Evolutionary conservation across 92 coral and sea anemone genomes (phyloP).

Genomic region (Porites lobata): DNA sequence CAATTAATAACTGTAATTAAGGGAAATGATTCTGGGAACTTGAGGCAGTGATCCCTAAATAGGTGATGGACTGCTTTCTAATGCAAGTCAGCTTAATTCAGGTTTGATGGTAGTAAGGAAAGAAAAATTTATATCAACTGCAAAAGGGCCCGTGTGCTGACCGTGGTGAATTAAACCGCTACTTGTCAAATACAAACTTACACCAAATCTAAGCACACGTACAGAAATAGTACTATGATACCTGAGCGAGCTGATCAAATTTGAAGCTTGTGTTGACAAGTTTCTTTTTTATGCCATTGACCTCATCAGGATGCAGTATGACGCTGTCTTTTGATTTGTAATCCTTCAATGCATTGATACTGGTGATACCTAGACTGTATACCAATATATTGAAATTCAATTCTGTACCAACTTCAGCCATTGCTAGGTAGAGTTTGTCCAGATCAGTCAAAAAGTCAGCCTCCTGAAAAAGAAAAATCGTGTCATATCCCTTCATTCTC

Average conservation of each 20-base stretch:
- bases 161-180: too few relatives aligned
- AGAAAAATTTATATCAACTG: too few relatives aligned
- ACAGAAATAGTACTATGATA: background rate
- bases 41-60: too few relatives aligned
- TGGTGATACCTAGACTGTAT: slow-evolving; percentile 17
- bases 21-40: too few relatives aligned
- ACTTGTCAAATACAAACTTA: too few relatives aligned
- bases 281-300: background rate
- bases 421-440: slow-evolving; percentile 20
- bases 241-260: slow-evolving; percentile 6
- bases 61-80: too few relatives aligned
- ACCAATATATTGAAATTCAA: background rate
- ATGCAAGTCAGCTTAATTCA: too few relatives aligned
- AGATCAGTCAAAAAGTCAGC: slow-evolving; percentile 2
- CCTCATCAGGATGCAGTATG: background rate
- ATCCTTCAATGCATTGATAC: background rate
- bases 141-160: too few relatives aligned
- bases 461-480: background rate
- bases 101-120: too few relatives aligned
- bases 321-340: background rate
- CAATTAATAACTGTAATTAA: too few relatives aligned
- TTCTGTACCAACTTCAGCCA: slow-evolving; percentile 4
- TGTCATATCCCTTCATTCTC: background rate
- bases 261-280: background rate
- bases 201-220: too few relatives aligned